Conservation (phyloP, 1,140 invertebrate genomes). For the Oncopeltus fasciatus region DNA sequence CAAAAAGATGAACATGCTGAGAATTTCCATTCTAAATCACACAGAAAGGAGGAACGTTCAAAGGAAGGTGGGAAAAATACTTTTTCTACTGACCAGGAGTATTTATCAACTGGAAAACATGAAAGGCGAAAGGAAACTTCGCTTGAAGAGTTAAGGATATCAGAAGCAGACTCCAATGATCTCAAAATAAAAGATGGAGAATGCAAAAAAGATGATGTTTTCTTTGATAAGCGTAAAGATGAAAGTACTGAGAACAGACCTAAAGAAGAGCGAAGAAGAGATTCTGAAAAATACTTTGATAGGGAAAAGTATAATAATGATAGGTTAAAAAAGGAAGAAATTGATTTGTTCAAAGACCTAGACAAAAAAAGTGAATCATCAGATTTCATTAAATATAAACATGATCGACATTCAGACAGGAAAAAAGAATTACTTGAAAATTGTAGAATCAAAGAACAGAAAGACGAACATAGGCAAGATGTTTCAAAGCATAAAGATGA, state of each 20-base stretch:
- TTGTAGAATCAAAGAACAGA: conserved; percentile 22
- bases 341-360: conserved; percentile 26
- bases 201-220: conserved; percentile 26
- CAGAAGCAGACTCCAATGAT: conserved; percentile 31
- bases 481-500: conserved; percentile 21
- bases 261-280: conserved; percentile 23
- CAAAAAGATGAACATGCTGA: conserved; percentile 16
- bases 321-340: conserved; percentile 24
- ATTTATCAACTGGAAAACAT: conserved; percentile 17
- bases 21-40: neutral
- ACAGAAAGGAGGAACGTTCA: conserved; percentile 29
- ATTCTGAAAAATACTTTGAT: conserved; percentile 22
- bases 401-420: conserved; percentile 24
- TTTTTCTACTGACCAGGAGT: neutral
- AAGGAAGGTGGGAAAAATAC: neutral
- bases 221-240: conserved; percentile 27
- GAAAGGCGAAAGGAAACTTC: conserved; percentile 30
- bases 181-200: conserved; percentile 14
- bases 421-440: conserved; percentile 23
- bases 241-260: conserved; percentile 10
- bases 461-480: conserved; percentile 19
- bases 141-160: conserved; percentile 34
- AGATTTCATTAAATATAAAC: conserved; percentile 13
- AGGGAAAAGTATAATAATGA: conserved; percentile 23
- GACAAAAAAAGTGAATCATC: conserved; percentile 20